Conservation (phyloP, 2,797 vertebrate species). For the Parauchenoglanis punctatus region DNA sequence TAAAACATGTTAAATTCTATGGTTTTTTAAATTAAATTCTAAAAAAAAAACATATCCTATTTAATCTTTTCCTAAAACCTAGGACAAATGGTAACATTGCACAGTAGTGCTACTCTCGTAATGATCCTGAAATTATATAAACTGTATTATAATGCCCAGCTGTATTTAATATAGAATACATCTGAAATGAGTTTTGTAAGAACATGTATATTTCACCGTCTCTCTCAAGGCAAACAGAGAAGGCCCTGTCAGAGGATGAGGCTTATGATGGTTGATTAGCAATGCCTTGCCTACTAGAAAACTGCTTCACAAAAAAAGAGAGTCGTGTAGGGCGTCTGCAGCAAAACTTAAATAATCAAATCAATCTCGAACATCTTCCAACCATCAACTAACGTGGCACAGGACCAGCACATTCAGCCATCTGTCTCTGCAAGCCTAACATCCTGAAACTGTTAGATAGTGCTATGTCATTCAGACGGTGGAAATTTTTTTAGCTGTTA, state of each 20-base stretch:
- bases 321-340: constrained; percentile 53
- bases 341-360: constrained; percentile 72
- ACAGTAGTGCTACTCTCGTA: constrained; percentile 7
- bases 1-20: constrained; percentile 53
- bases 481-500: neutral
- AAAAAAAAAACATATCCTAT: neutral
- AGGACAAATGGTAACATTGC: neutral
- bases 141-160: constrained; percentile 69
- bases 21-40: constrained; percentile 19
- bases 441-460: constrained; percentile 31
- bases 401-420: constrained; percentile 61
- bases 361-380: constrained; percentile 72
- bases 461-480: neutral
- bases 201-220: constrained; percentile 62
- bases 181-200: constrained; percentile 59
- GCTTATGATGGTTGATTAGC: constrained; percentile 81
- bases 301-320: constrained; percentile 58
- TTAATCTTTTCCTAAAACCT: constrained; percentile 1
- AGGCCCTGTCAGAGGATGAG: constrained; percentile 63
- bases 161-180: constrained; percentile 65
- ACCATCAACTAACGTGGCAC: constrained; percentile 77
- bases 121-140: constrained; percentile 57
- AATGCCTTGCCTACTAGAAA: constrained; percentile 73
- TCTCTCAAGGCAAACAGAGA: constrained; percentile 33
- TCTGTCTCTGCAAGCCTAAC: constrained; percentile 37